Evolutionary conservation across 2,113 vertebrate genomes (phyloP), one percentile per base, ranked within the genome.

Genomic region (Clarias gariepinus): DNA sequence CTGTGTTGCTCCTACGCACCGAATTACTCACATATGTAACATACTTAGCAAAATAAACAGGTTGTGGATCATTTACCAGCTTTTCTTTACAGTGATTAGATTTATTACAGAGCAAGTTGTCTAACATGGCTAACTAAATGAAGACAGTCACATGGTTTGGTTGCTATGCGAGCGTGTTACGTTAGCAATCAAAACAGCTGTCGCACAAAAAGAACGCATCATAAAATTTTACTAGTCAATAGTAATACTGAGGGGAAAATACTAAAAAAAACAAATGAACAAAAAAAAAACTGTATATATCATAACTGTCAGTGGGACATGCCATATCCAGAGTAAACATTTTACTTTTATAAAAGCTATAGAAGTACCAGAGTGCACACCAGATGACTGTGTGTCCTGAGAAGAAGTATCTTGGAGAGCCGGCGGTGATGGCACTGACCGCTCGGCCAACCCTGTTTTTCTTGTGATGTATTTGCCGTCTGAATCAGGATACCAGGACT

Each of bases 371-470:
- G n/a, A 77, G 47, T 77, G 53, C 69, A 84, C 57, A 95, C 95
- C 93, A 93, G 95, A 95, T 85, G 94, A 96, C 83, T 94, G 92
- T 11, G 94, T 95, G 90, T 95, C 95, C 93, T 94, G 94, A 92
- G 95, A 95, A 11, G 91, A 93, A 74, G 88, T 91, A 87, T 95
- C 95, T 90, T 92, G 93, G 66, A 94, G 82, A 90, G 92, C 85
- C 23, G 92, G 90, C 76, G 94, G 94, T 53, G 94, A 93, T 9
- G 91, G 91, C 77, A 81, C 85, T 25, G 91, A 92, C 16, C 36
- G 66, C 61, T 88, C 77, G 21, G 81, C 74, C 28, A 84, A 88
- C 66, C 78, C 88, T 81, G 88, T 84, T 83, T 85, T 90, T 74
- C 82, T 90, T 23, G 86, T 81, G 58, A 69, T 87, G 47, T 90